Evolutionary conservation across 1,140 invertebrate species (phyloP), one percentile per base, ranked within the genome.

Genomic region (Thrips palmi): DNA sequence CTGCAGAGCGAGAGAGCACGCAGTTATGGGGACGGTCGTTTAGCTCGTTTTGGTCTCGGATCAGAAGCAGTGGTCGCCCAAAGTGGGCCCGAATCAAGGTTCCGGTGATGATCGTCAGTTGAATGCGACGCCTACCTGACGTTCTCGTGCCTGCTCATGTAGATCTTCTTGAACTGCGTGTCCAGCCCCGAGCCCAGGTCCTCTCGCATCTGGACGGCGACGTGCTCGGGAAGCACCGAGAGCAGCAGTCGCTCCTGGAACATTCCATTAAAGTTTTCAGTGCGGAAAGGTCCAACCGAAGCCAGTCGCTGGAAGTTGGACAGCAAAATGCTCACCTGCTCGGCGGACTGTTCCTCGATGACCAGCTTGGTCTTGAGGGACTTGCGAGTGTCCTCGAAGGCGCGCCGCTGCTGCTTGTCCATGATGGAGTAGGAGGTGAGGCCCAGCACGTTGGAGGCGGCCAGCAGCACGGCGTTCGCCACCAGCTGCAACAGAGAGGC

Each of bases 91-190:
- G n/a, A n/a, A n/a, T n/a, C n/a, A n/a, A n/a, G n/a, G n/a, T n/a
- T n/a, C n/a, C n/a, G n/a, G n/a, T n/a, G n/a, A n/a, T n/a, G n/a
- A n/a, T n/a, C n/a, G n/a, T n/a, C n/a, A n/a, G n/a, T n/a, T n/a
- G n/a, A n/a, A n/a, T n/a, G n/a, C 19, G 14, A 20, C 8, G 42
- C 52, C 57, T 62, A 86, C 76, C 87, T 93, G 44, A 94, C 88
- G 58, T 94, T 92, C 59, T 94, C 89, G 57, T 94, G 87, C 12
- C 89, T 66, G 41, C 82, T 88, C 88, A 96, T 92, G 54, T 93
- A 94, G 50, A 94, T 93, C 60, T 92, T 93, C 60, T 93, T 89
- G 56, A 96, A 96, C 55, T 92, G 88, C 3, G 72, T 74, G 40
- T 84, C 86, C 38, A 81, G 71, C 3, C 80, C 80, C 12, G 77